Evolutionary conservation across 2,797 vertebrate genomes (phyloP).

Genomic region (Onychomys arenicola): DNA sequence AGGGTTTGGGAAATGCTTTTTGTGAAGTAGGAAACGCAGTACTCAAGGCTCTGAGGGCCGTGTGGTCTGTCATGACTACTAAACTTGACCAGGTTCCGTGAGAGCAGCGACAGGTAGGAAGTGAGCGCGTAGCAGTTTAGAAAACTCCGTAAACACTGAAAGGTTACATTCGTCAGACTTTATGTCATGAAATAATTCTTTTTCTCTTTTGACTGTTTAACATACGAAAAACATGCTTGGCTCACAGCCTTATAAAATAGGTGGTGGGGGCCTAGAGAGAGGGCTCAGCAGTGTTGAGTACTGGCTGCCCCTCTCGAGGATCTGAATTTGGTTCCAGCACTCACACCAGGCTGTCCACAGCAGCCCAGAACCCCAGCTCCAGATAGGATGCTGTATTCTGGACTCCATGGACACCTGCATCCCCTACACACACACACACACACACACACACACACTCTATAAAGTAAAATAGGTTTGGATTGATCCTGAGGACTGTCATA

Average conservation of each 20-base stretch:
- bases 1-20: not conserved
- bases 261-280: not conserved
- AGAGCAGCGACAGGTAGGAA: not conserved
- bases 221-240: not conserved
- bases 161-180: not conserved
- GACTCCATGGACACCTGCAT: too few species aligned
- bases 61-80: not conserved
- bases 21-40: not conserved
- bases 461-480: not conserved
- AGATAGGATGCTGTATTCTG: not conserved
- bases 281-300: not conserved
- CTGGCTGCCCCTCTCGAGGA: not conserved
- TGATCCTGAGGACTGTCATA: too few species aligned
- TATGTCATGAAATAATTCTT: not conserved
- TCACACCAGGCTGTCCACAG: not conserved
- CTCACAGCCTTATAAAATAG: not conserved
- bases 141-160: not conserved
- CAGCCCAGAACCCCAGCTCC: not conserved
- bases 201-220: not conserved
- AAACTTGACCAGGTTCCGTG: rapidly evolving
- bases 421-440: not conserved
- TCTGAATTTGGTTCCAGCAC: not conserved
- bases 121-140: not conserved
- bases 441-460: not conserved
- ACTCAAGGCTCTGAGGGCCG: not conserved